Percentiles rank a stretch among this genome's conserved stretches.
Evolutionary conservation across 2,888 invertebrate species (phyloP).

Genomic region (Heliconius ismenius): DNA sequence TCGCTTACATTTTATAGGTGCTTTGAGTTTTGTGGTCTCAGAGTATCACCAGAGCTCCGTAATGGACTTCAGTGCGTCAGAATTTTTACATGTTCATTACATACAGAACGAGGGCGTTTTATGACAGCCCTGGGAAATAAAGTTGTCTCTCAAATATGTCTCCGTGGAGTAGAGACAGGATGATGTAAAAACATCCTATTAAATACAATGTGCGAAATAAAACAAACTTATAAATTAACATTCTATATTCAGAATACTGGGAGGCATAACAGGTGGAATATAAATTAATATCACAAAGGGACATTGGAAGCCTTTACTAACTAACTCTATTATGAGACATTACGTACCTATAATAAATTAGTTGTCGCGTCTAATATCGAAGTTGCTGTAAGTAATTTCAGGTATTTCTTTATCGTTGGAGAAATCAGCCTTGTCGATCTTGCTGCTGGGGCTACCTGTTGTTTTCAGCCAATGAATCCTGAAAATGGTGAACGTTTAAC

Average conservation of each 20-base stretch:
- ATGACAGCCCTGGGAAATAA: constrained; percentile 61
- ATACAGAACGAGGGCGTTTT: constrained; percentile 58
- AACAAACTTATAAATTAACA: constrained; percentile 32
- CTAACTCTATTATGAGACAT: constrained; percentile 12
- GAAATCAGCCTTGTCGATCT: constrained; percentile 88
- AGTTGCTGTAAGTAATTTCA: constrained; percentile 73
- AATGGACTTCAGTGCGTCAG: constrained; percentile 32
- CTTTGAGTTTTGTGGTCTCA: constrained; percentile 27
- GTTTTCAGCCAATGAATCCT: constrained; percentile 82
- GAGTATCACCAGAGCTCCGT: constrained; percentile 15
- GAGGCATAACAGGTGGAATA: constrained; percentile 25
- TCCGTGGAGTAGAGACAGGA: constrained; percentile 27
- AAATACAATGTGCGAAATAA: constrained; percentile 32
- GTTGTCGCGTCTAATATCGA: constrained; percentile 70
- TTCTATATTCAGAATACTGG: constrained; percentile 38
- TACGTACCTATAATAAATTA: constrained; percentile 31
- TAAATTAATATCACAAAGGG: constrained; percentile 43
- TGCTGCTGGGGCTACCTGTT: constrained; percentile 88
- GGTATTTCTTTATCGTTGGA: constrained; percentile 83
- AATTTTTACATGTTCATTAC: constrained; percentile 62
- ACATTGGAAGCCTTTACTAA: constrained; percentile 25
- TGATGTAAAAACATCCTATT: constrained; percentile 24
- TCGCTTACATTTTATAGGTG: constrained; percentile 28
- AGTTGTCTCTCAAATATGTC: constrained; percentile 50
- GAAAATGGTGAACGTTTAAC: constrained; percentile 45